Conservation (phyloP, 2,113 vertebrate genomes). For the Bothrops jararaca region DNA sequence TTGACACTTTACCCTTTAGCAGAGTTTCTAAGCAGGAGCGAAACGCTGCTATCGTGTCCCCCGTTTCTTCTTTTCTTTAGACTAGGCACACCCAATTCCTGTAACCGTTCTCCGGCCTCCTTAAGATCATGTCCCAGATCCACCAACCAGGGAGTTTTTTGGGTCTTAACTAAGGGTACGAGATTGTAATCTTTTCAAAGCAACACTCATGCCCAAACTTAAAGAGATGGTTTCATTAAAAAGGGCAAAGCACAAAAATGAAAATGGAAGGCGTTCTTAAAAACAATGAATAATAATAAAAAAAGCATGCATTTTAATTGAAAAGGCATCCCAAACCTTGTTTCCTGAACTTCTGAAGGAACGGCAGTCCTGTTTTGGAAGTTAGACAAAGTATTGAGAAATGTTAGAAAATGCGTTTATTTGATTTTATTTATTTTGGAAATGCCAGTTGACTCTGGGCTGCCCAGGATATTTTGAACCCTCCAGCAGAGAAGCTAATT, state of each 20-base stretch:
- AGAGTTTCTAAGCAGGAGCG: too few species aligned
- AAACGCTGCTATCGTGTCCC: too few species aligned
- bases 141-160: not conserved
- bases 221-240: not conserved
- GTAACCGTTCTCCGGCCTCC: too few species aligned
- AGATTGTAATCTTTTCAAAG: not conserved
- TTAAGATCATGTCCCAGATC: too few species aligned
- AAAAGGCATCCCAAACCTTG: constrained; percentile 56
- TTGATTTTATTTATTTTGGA: not conserved
- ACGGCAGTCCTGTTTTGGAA: constrained; percentile 49
- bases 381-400: not conserved
- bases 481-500: not conserved
- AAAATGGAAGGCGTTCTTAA: not conserved
- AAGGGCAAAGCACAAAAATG: not conserved
- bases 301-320: not conserved
- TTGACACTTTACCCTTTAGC: too few species aligned
- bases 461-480: too few species aligned
- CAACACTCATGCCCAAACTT: not conserved
- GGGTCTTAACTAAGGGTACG: not conserved
- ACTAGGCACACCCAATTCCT: too few species aligned
- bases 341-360: constrained; percentile 67
- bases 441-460: not conserved
- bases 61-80: too few species aligned
- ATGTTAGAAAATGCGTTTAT: not conserved
- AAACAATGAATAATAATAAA: not conserved